Base-by-base conservation (phyloP, 2,797 vertebrate species). In the Chiloscyllium punctatum region DNA sequence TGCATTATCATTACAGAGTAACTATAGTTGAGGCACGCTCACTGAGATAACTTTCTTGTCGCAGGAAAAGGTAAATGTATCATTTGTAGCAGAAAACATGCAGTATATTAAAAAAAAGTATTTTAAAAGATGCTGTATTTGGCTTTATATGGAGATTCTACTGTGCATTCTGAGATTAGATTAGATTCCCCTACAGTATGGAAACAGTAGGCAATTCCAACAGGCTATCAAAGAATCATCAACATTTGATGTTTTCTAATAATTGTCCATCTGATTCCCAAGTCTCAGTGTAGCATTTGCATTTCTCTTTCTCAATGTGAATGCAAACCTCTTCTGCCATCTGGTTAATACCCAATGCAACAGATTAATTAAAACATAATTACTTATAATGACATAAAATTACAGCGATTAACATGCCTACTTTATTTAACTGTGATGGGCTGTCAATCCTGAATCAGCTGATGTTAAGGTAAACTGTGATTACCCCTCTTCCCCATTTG, bases 281-380 rank as follows among this genome's bases (percentile, higher is more conserved):
- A 23, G 37, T 84, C 37, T 84, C 42, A 84, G 6, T 42, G 37
- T 6, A 48, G 79, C 37, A 48, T 11, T 84, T 84, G 37, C 5
- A 23, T 21, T 84, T 37, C 42, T 21, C 79, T 84, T 84, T 42
- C 79, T 84, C 79, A 1, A 23, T 84, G 37, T 84, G n/a, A 82
- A 82, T 42, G 18, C 1, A 1, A 48, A 84, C 16, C 5, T 42
- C 79, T 21, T 42, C 42, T 37, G 23, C 79, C 79, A 84, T 84
- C 6, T 23, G 37, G 79, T 37, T n/a, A 79, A 79, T 79, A n/a
- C 33, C 33, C 74, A 79, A 79, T 79, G 74, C 74, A 84, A 84
- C 79, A 84, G 37, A 84, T 84, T 79, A 79, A 79, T 79, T 84
- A 84, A 84, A 42, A 84, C 37, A 42, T 84, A 84, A 84, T 84